phyloP scores from a whole-genome alignment of 2,113 vertebrate species.

The Centropus unirufus region DNA sequence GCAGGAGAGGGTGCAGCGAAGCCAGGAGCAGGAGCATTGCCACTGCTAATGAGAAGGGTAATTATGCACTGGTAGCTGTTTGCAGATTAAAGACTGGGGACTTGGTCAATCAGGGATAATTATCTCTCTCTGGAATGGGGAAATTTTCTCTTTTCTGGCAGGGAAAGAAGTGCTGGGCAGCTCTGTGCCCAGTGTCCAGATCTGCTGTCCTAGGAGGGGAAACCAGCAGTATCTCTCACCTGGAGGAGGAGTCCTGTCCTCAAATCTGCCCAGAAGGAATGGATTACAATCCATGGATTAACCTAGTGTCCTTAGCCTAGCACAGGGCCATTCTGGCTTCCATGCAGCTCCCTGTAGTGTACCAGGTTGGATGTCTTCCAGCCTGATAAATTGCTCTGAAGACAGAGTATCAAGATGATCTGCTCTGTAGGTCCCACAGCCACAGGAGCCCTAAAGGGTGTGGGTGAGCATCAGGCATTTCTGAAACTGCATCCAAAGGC shows the following conservation, averaged over 20 bases:
- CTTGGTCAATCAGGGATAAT: slow-evolving; percentile 9
- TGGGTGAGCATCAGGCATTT: neutral
- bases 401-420: neutral
- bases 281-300: slow-evolving; percentile 1
- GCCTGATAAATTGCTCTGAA: neutral
- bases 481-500: neutral
- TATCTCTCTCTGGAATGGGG: neutral
- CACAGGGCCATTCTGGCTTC: neutral
- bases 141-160: slow-evolving; percentile 27
- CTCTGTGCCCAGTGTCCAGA: neutral
- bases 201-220: neutral
- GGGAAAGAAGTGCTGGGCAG: neutral
- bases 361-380: neutral
- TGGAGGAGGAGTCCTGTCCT: neutral
- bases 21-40: neutral
- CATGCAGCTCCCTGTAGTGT: neutral
- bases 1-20: neutral
- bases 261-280: neutral
- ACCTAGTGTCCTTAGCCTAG: neutral
- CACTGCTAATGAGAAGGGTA: slow-evolving; percentile 9
- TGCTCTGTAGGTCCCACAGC: neutral
- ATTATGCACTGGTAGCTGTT: slow-evolving; percentile 23
- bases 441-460: neutral
- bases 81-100: slow-evolving; percentile 14
- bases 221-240: neutral